Conservation (phyloP, 2,797 vertebrate species). For the Zalophus californianus region DNA sequence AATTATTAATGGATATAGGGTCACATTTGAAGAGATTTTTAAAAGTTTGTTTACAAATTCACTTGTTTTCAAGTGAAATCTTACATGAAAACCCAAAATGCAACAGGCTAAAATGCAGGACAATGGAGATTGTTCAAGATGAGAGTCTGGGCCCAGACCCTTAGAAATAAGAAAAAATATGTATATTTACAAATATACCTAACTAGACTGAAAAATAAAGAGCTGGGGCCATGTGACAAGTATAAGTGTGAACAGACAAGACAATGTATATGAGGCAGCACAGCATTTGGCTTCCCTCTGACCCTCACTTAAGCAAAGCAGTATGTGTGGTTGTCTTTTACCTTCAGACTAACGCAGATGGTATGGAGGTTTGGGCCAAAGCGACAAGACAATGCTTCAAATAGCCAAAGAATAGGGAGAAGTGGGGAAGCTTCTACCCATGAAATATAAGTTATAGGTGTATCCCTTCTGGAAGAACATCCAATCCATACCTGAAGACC, state of each 20-base stretch:
- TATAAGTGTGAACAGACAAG: neutral
- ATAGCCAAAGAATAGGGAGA: neutral
- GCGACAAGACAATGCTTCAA: neutral
- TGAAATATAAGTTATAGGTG: neutral
- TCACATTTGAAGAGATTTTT: constrained; percentile 23
- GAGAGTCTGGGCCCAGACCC: neutral
- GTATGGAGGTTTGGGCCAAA: neutral
- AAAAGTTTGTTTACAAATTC: neutral
- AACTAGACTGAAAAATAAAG: neutral
- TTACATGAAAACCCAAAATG: neutral
- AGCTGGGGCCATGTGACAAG: neutral
- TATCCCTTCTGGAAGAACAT: neutral
- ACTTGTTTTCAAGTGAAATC: constrained; percentile 7
- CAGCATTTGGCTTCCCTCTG: neutral
- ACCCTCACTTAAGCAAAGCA: neutral
- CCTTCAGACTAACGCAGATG: neutral
- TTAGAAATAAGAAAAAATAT: neutral
- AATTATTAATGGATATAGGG: neutral
- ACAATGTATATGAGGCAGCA: neutral
- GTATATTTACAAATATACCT: neutral
- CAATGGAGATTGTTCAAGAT: neutral
- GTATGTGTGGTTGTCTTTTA: neutral
- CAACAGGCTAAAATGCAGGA: neutral
- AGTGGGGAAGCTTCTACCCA: neutral
- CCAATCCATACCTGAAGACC: neutral